Evolutionary conservation across 2,113 vertebrate genomes (phyloP).

Genomic region (Hydropotes inermis): DNA sequence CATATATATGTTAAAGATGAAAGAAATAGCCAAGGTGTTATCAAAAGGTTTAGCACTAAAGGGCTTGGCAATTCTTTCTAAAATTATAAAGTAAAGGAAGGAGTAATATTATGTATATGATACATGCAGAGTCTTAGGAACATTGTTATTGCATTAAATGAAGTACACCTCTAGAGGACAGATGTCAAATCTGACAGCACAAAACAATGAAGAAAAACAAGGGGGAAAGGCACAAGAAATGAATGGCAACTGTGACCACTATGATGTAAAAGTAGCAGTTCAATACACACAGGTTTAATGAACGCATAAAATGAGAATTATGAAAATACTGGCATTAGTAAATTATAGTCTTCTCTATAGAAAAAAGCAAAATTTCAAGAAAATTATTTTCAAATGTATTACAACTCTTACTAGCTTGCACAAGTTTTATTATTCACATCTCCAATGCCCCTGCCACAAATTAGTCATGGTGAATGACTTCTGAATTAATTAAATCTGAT

Average conservation of each 20-base stretch:
- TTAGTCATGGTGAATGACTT: neutral
- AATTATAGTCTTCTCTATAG: neutral
- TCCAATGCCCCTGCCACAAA: neutral
- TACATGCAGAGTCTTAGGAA: neutral
- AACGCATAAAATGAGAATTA: neutral
- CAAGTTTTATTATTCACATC: neutral
- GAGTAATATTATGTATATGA: neutral
- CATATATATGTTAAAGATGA: neutral
- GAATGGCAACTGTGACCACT: neutral
- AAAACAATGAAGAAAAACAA: neutral
- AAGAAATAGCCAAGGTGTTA: neutral
- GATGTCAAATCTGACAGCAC: neutral
- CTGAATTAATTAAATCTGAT: neutral
- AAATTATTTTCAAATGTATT: constrained; percentile 11
- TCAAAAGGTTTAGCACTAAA: neutral
- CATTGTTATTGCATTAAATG: neutral
- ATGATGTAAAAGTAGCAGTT: neutral
- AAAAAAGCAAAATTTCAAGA: neutral
- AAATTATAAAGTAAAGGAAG: neutral
- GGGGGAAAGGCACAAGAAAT: neutral
- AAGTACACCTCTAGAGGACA: neutral
- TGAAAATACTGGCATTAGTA: neutral
- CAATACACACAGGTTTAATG: neutral
- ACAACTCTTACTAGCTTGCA: neutral
- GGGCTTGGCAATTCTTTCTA: neutral